These are phyloP conservation scores for Colletes collaris DNA, from an alignment of 2,888 invertebrate genomes.

Conservation along the genomic window DNA sequence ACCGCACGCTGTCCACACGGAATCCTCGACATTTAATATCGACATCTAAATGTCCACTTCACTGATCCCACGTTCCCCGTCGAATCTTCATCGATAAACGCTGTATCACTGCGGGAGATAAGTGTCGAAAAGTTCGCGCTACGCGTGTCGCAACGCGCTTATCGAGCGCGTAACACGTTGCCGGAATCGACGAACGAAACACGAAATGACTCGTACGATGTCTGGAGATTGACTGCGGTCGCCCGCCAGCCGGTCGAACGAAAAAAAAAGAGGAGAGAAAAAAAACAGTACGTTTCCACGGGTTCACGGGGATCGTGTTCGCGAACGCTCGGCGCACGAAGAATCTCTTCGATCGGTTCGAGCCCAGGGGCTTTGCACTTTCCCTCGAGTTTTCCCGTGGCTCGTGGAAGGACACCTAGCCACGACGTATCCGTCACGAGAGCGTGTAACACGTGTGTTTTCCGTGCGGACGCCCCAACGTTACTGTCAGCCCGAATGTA, in stretches of 20 bases:
- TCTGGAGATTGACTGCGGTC: no score
- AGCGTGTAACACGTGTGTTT: constrained; percentile 74
- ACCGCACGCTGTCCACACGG: not conserved
- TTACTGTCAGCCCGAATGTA: constrained; percentile 76
- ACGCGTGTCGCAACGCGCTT: not conserved
- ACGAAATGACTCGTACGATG: no score
- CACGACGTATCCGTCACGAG: constrained; percentile 45
- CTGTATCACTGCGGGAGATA: not conserved
- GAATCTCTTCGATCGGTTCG: constrained; percentile 23
- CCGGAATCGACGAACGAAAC: no score
- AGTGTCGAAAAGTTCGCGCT: not conserved
- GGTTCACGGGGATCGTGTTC: not conserved
- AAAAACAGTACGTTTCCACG: not conserved
- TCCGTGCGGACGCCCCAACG: constrained; percentile 77
- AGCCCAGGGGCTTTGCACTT: constrained; percentile 27
- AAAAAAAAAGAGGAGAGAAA: no score
- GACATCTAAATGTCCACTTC: constrained; percentile 5
- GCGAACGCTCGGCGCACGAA: not conserved
- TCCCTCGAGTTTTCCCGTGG: constrained; percentile 44
- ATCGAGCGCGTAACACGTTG: no score
- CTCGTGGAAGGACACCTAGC: constrained; percentile 12
- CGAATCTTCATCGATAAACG: not conserved
- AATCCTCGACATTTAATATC: no score
- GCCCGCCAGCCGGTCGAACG: no score
- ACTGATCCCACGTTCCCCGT: not conserved